phyloP scores from a whole-genome alignment of 2,113 vertebrate species.

The Colinus virginianus region DNA sequence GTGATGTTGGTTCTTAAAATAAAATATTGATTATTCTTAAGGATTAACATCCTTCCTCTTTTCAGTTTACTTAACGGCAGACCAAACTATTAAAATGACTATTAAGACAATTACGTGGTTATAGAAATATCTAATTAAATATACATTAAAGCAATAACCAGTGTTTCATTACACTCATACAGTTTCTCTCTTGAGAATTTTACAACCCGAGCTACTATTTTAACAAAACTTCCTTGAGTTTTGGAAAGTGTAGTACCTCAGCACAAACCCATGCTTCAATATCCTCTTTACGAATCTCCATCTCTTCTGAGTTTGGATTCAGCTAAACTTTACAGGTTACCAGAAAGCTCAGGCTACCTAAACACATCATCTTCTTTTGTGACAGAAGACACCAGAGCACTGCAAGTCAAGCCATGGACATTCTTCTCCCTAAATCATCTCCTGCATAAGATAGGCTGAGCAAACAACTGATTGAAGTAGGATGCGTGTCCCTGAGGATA shows the following conservation, averaged over 20 bases:
- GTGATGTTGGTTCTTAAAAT: neutral
- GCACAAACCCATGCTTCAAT: neutral
- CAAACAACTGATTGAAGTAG: neutral
- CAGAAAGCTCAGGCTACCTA: neutral
- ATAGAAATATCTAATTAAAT: neutral
- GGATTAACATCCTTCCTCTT: neutral
- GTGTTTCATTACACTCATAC: neutral
- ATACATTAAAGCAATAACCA: neutral
- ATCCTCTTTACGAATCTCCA: neutral
- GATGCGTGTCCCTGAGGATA: fast-evolving
- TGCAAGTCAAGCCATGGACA: neutral
- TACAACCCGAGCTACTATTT: neutral
- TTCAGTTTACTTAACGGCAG: neutral
- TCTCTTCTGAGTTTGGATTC: neutral
- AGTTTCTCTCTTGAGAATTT: neutral
- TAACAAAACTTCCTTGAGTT: neutral
- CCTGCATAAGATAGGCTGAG: fast-evolving
- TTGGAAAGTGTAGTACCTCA: neutral
- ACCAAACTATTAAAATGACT: neutral
- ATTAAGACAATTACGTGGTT: neutral
- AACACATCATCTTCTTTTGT: neutral
- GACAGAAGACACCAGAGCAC: neutral
- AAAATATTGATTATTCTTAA: neutral
- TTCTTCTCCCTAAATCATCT: neutral
- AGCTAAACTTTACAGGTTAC: neutral